phyloP scores from a whole-genome alignment of 2,888 invertebrate species.

The Luffia ferchaultella region DNA sequence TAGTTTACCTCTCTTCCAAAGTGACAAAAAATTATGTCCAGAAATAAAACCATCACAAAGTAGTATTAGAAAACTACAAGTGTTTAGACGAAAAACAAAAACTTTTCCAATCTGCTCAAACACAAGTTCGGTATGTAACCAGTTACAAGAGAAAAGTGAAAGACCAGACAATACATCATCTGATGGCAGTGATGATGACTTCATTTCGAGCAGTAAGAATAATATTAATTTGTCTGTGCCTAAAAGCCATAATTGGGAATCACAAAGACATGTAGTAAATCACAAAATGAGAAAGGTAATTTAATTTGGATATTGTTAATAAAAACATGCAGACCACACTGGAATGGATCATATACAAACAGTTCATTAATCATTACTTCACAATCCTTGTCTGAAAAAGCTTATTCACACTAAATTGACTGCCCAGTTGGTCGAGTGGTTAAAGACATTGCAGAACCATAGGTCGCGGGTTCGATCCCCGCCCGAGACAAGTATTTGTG shows the following conservation, averaged over 20 bases:
- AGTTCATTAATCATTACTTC: no score
- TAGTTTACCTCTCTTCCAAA: background rate
- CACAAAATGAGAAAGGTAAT: slow-evolving; percentile 27
- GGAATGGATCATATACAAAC: no score
- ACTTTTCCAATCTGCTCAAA: background rate
- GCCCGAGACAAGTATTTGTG: no score
- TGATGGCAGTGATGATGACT: slow-evolving; percentile 53
- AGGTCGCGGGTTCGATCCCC: no score
- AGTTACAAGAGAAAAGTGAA: no score
- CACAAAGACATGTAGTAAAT: slow-evolving; percentile 23
- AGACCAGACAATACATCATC: background rate
- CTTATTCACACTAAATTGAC: no score
- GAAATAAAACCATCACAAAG: slow-evolving; percentile 6
- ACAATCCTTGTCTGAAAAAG: no score
- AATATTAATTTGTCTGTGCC: slow-evolving; percentile 17
- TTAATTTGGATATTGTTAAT: slow-evolving; percentile 17
- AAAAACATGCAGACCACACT: no score
- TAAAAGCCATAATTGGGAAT: slow-evolving; percentile 14
- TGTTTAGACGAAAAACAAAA: slow-evolving; percentile 32
- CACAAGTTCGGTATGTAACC: no score
- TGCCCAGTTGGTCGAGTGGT: no score
- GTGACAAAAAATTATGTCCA: background rate
- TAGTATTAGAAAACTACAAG: slow-evolving; percentile 33
- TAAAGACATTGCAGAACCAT: no score
- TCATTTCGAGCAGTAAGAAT: slow-evolving; percentile 27